phyloP scores from a whole-genome alignment of 2,113 vertebrate genomes.

The Noctilio leporinus region DNA sequence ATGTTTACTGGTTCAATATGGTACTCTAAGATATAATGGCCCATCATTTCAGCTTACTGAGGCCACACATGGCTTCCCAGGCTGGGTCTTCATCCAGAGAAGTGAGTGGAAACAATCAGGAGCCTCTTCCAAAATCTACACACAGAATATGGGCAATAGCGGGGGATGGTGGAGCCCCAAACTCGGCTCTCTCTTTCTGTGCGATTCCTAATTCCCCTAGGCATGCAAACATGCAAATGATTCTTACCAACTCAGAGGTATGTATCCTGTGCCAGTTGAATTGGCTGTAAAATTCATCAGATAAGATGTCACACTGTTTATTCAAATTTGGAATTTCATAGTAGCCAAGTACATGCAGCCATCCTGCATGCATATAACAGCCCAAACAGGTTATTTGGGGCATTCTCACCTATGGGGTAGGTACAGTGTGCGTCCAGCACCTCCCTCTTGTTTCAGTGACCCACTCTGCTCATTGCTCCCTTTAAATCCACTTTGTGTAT shows the following conservation, averaged over 20 bases:
- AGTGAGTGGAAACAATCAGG: constrained; percentile 32
- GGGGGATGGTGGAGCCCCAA: not conserved
- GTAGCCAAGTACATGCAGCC: not conserved
- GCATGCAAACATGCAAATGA: not conserved
- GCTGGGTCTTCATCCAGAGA: not conserved
- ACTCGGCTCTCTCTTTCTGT: not conserved
- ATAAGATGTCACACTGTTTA: not conserved
- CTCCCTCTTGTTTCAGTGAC: not conserved
- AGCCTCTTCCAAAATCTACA: constrained; percentile 53
- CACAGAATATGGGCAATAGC: not conserved
- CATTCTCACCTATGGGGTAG: not conserved
- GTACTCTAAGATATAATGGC: constrained; percentile 38
- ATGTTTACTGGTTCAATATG: constrained; percentile 49
- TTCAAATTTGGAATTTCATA: constrained; percentile 24
- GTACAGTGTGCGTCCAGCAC: too few relatives aligned
- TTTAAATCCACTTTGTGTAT: not conserved
- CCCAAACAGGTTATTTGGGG: not conserved
- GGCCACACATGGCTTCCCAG: not conserved
- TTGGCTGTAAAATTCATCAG: not conserved
- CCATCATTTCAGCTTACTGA: constrained; percentile 44
- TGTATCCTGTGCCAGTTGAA: not conserved
- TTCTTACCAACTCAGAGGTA: not conserved
- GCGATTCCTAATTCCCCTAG: not conserved
- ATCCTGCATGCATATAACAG: not conserved
- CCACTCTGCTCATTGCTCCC: not conserved